These are phyloP conservation scores for Drosophila lacicola DNA, from an alignment of 2,888 invertebrate species.

Conservation along the genomic window DNA sequence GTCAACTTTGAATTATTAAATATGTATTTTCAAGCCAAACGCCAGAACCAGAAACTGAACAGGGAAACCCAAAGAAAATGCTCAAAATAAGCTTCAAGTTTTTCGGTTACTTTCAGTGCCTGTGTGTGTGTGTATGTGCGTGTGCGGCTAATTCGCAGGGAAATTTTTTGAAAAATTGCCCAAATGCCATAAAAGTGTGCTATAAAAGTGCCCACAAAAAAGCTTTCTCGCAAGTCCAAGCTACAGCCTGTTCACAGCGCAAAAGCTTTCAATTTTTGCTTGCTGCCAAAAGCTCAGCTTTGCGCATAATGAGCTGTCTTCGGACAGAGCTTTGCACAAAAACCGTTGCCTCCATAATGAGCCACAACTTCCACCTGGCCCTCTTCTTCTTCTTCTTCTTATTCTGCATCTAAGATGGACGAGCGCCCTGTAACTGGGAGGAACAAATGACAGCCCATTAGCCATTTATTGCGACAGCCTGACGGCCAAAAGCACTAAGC, in stretches of 20 bases:
- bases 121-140: background rate
- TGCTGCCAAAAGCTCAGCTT: constrained; percentile 11
- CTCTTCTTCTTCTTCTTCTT: background rate
- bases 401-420: constrained; percentile 21
- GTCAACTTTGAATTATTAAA: constrained; percentile 79
- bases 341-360: constrained; percentile 51
- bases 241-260: background rate
- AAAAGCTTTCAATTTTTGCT: background rate
- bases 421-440: constrained; percentile 11
- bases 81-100: constrained; percentile 38
- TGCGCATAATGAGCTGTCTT: constrained; percentile 10
- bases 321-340: constrained; percentile 35
- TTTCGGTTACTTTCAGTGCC: constrained; percentile 12
- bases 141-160: constrained; percentile 2
- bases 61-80: background rate
- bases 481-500: constrained; percentile 66
- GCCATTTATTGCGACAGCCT: constrained; percentile 71
- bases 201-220: background rate
- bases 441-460: constrained; percentile 73
- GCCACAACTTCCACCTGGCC: constrained; percentile 16
- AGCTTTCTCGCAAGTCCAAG: constrained; percentile 49
- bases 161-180: constrained; percentile 28
- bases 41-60: constrained; percentile 58
- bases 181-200: constrained; percentile 42
- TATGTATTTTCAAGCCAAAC: constrained; percentile 65